Conservation (phyloP, 2,888 invertebrate species). For the Allacma fusca region DNA sequence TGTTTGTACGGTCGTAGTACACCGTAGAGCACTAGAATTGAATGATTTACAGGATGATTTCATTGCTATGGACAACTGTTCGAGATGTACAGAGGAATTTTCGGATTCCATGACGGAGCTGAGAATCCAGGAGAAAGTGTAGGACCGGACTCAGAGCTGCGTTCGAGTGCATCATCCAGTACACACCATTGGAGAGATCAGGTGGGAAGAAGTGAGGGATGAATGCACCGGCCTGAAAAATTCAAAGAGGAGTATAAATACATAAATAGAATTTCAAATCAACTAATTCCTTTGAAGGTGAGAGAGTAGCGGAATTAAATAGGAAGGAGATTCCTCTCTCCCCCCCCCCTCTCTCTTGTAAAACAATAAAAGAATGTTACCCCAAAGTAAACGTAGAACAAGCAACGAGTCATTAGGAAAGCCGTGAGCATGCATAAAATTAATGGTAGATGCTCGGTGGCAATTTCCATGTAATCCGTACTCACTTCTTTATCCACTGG, state of each 20-base stretch:
- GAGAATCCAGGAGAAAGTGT: slow-evolving; percentile 53
- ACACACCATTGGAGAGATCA: slow-evolving; percentile 58
- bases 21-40: no score
- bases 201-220: slow-evolving; percentile 54
- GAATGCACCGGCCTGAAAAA: slow-evolving; percentile 54
- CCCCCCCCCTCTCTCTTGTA: no score
- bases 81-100: slow-evolving; percentile 1
- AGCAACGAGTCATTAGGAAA: slow-evolving; percentile 49
- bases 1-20: no score
- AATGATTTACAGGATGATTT: slow-evolving; percentile 27
- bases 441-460: slow-evolving; percentile 47
- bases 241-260: background rate
- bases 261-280: background rate
- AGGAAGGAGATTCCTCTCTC: background rate
- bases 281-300: background rate
- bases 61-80: slow-evolving; percentile 26
- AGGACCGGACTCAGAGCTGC: slow-evolving; percentile 54
- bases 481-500: slow-evolving; percentile 34
- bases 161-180: slow-evolving; percentile 59
- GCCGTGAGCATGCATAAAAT: slow-evolving; percentile 50
- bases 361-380: slow-evolving; percentile 39
- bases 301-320: background rate
- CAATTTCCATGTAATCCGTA: slow-evolving; percentile 39
- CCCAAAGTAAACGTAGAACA: slow-evolving; percentile 59
- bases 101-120: slow-evolving; percentile 50